These are phyloP conservation scores for Myotis pilosus DNA, from an alignment of 2,797 vertebrate genomes.

Conservation along the genomic window DNA sequence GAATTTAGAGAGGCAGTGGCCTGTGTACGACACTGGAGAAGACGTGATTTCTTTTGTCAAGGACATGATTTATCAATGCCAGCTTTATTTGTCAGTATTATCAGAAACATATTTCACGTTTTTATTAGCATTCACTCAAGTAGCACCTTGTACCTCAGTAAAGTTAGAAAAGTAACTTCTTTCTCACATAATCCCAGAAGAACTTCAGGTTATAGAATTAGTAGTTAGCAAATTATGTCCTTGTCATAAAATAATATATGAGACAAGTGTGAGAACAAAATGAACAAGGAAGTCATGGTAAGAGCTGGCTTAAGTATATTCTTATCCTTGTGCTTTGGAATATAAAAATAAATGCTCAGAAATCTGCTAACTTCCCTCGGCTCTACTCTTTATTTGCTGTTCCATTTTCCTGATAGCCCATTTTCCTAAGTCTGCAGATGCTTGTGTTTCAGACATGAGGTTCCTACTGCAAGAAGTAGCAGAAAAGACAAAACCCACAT, in stretches of 20 bases:
- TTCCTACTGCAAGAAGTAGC: neutral
- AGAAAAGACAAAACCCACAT: neutral
- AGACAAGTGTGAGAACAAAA: neutral
- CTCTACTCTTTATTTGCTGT: constrained; percentile 39
- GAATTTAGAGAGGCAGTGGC: constrained; percentile 11
- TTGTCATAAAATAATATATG: constrained; percentile 49
- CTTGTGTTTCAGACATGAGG: neutral
- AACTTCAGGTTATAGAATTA: constrained; percentile 47
- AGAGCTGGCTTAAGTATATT: constrained; percentile 40
- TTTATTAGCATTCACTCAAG: constrained; percentile 50
- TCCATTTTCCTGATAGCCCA: constrained; percentile 18
- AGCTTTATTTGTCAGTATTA: constrained; percentile 49
- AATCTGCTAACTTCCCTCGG: neutral
- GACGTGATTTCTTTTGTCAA: constrained; percentile 8
- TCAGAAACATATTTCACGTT: constrained; percentile 44
- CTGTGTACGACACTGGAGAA: neutral
- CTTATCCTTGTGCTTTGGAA: constrained; percentile 33
- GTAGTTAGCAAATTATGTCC: constrained; percentile 14
- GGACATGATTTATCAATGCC: constrained; percentile 37
- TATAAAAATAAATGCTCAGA: constrained; percentile 49
- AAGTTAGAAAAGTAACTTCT: constrained; percentile 29
- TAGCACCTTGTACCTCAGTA: neutral
- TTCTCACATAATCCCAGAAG: constrained; percentile 11
- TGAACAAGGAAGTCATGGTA: neutral
- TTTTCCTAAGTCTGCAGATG: constrained; percentile 51